Percentiles rank a stretch among this genome's conserved stretches.
phyloP scores from a whole-genome alignment of 2,797 vertebrate genomes.

The Karalla daura region DNA sequence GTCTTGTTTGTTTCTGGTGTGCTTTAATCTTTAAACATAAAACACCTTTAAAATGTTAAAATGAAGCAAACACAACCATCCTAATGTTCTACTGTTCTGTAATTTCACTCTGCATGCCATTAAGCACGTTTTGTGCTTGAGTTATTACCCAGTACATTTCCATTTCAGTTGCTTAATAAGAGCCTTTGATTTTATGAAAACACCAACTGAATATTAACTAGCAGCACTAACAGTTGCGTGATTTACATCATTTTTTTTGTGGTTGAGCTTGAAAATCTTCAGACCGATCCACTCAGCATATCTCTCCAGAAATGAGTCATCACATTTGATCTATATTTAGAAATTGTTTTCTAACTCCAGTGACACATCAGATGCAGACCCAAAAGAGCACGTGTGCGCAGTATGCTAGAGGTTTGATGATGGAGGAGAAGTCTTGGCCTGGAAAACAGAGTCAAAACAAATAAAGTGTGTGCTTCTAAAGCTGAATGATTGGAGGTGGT shows the following conservation, averaged over 20 bases:
- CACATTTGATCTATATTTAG: not conserved
- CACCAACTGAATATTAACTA: not conserved
- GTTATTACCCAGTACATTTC: not conserved
- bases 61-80: not conserved
- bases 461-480: slow-evolving; percentile 23
- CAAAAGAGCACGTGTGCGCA: not conserved
- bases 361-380: not conserved
- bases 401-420: not conserved
- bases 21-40: not conserved
- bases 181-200: not conserved
- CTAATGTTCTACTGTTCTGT: not conserved
- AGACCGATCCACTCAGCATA: not conserved
- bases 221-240: not conserved
- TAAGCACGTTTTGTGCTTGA: not conserved
- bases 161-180: not conserved
- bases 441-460: slow-evolving; percentile 22
- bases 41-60: not conserved
- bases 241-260: too few relatives aligned
- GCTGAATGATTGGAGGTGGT: slow-evolving; percentile 23
- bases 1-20: not conserved
- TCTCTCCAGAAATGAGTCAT: not conserved
- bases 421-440: not conserved
- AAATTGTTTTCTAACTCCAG: not conserved
- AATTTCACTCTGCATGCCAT: too few relatives aligned
- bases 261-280: not conserved